Base-by-base conservation (phyloP, 2,888 invertebrate genomes). In the Pristionchus japonicus region DNA sequence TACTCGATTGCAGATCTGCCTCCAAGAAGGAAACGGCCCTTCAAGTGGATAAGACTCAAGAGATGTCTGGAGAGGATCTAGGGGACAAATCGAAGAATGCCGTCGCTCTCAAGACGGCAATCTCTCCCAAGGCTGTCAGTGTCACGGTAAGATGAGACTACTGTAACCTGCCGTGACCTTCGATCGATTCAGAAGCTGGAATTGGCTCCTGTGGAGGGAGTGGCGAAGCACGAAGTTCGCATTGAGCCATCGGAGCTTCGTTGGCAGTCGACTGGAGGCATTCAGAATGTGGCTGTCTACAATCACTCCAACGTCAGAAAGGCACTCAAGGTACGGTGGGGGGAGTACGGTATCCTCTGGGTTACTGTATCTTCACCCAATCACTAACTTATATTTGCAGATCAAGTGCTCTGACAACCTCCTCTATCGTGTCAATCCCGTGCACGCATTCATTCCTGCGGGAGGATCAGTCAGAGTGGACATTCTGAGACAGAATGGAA, bases 401-500 rank as follows among this genome's bases (percentile, higher is more conserved):
- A 40, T 74, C 74, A 74, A 74, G 40, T 74, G 74, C 23, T 74
- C 74, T 20, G 74, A 74, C 74, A 74, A 74, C 23, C 74, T 74
- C 40, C 74, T 74, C 74, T 74, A 74, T 23, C 74, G 77, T 43
- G 70, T 74, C 70, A 74, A 74, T 74, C 70, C 70, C 37, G 70
- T 74, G 20, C 40, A 74, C 40, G 40, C 70, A 7, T 74, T 74
- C 34, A 74, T 74, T 74, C 40, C 70, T 40, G 70, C 70, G 6
- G 70, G 70, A 37, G 74, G 74, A 74, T 74, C 74, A 40, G 74
- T 74, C 20, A 9, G 74, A 74, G 74, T 77, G 0, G 77, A 77
- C 20, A 43, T 77, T 27, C 77, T 77, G 43, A 77, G 77, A 77
- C 77, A 77, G 77, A 77, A 74, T 40, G 70, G 70, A 74, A 77